Percentiles rank a stretch among this genome's conserved stretches.
These are phyloP conservation scores for Cettia cetti DNA, from an alignment of 2,113 vertebrate genomes.

Conservation along the genomic window DNA sequence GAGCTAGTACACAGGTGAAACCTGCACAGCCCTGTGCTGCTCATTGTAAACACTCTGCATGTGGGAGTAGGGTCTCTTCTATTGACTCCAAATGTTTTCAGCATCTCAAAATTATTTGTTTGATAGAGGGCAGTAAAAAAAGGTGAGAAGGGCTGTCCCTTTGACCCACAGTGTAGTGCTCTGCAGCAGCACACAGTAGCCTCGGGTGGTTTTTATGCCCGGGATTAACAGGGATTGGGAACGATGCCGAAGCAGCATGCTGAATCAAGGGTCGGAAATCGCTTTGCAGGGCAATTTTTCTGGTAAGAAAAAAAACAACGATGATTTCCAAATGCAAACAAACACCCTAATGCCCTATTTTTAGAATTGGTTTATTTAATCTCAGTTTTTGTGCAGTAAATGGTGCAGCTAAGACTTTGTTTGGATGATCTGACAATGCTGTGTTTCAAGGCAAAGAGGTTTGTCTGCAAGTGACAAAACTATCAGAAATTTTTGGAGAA, in stretches of 20 bases:
- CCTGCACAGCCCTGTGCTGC: rapidly evolving
- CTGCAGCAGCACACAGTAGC: background rate
- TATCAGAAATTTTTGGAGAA: background rate
- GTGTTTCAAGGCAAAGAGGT: background rate
- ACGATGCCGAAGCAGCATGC: background rate
- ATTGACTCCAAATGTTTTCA: background rate
- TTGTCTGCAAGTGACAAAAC: background rate
- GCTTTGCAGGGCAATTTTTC: background rate
- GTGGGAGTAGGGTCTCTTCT: background rate
- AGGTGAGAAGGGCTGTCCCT: background rate
- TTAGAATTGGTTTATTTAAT: background rate
- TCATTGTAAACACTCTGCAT: background rate
- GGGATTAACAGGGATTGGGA: constrained; percentile 48
- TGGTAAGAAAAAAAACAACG: background rate
- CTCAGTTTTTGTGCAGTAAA: background rate
- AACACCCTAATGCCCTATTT: background rate
- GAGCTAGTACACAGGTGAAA: background rate
- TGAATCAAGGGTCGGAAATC: constrained; percentile 19
- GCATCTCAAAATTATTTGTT: background rate
- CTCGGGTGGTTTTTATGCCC: background rate
- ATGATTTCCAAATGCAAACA: background rate
- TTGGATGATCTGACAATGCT: background rate
- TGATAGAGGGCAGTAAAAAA: background rate
- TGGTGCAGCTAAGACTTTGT: background rate
- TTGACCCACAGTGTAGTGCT: background rate